Evolutionary conservation across 2,888 invertebrate species (phyloP).

Genomic region (Dicyrtoma fusca): DNA sequence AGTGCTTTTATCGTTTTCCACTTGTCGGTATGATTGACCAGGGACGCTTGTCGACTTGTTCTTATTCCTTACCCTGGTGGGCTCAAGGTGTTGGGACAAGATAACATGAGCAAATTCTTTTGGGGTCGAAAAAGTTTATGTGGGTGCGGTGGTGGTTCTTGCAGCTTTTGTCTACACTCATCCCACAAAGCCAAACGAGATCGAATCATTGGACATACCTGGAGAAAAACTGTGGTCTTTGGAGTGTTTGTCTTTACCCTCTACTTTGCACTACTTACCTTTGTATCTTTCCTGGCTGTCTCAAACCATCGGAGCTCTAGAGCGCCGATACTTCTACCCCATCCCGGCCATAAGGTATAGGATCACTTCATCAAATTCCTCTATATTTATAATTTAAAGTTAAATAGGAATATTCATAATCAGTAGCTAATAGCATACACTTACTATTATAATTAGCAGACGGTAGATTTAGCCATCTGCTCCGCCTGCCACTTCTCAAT

Average conservation of each 20-base stretch:
- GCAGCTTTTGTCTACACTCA: constrained; percentile 22
- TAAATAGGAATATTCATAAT: no score
- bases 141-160: constrained; percentile 44
- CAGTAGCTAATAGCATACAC: no score
- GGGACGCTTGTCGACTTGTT: constrained; percentile 9
- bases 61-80: constrained; percentile 33
- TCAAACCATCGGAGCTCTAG: constrained; percentile 45
- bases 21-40: constrained; percentile 20
- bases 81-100: constrained; percentile 26
- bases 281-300: constrained; percentile 54
- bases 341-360: constrained; percentile 29
- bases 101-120: constrained; percentile 51
- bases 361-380: background rate
- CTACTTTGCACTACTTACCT: constrained; percentile 54
- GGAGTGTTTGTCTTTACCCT: constrained; percentile 53
- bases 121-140: constrained; percentile 48
- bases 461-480: no score
- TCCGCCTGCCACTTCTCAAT: no score
- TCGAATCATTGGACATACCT: constrained; percentile 43
- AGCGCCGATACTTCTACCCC: constrained; percentile 11
- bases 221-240: constrained; percentile 54
- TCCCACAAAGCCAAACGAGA: constrained; percentile 25
- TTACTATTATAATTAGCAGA: no score
- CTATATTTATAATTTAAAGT: background rate
- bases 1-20: background rate